A percentile compares a stretch with the other conserved stretches of the same genome.
phyloP scores from a whole-genome alignment of 2,797 vertebrate species.

The Champsocephalus gunnari region DNA sequence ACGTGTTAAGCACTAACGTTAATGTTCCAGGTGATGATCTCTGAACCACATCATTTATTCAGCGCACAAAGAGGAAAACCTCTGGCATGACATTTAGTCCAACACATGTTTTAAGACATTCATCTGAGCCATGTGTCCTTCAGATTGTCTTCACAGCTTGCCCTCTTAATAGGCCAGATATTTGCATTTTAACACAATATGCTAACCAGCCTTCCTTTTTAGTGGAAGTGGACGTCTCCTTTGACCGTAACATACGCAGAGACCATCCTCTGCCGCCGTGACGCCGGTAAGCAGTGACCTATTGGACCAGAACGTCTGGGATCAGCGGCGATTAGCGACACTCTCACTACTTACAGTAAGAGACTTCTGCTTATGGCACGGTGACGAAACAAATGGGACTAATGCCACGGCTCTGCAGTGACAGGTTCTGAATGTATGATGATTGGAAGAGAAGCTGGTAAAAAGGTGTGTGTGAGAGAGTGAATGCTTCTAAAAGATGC shows the following conservation, averaged over 20 bases:
- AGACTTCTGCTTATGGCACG: background rate
- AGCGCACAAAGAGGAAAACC: constrained; percentile 16
- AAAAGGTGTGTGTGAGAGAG: constrained; percentile 18
- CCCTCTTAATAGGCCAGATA: constrained; percentile 31
- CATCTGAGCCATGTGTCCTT: background rate
- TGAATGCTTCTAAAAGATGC: constrained; percentile 49
- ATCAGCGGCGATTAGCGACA: constrained; percentile 36
- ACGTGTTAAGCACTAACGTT: background rate
- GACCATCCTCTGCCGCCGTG: constrained; percentile 10
- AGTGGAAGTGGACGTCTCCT: constrained; percentile 53
- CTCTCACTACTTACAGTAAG: background rate
- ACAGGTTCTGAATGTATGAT: constrained; percentile 12
- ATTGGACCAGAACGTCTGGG: constrained; percentile 26
- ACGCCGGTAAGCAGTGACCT: constrained; percentile 8
- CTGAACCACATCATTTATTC: constrained; percentile 5
- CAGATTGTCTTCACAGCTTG: constrained; percentile 12
- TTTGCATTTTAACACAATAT: constrained; percentile 46
- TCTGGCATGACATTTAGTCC: constrained; percentile 8
- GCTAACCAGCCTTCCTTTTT: constrained; percentile 43
- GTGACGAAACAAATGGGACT: constrained; percentile 23
- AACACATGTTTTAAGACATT: constrained; percentile 33
- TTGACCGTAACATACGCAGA: constrained; percentile 18
- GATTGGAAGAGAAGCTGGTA: constrained; percentile 7
- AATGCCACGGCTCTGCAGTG: constrained; percentile 28
- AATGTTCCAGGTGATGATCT: background rate